Conservation (phyloP, 2,797 vertebrate species). For the Poecilia gillii region DNA sequence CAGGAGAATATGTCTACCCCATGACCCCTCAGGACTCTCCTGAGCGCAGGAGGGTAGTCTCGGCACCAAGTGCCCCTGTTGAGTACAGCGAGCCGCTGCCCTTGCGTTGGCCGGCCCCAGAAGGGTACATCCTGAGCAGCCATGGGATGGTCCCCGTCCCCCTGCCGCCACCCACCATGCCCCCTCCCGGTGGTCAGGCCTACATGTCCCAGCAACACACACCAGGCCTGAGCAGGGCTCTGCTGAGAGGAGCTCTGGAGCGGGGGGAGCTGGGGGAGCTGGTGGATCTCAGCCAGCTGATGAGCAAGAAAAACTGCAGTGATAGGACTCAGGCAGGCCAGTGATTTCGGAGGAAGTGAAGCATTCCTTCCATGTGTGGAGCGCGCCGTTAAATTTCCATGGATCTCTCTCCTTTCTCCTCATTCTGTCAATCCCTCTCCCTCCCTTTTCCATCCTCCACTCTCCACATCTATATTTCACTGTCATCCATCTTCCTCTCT, state of each 20-base stretch:
- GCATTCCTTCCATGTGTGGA: slow-evolving; percentile 46
- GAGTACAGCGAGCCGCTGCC: slow-evolving; percentile 83
- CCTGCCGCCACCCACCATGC: slow-evolving; percentile 71
- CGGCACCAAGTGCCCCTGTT: slow-evolving; percentile 87
- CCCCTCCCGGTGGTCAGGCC: slow-evolving; percentile 56
- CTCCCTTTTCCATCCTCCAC: slow-evolving; percentile 20
- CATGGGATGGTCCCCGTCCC: slow-evolving; percentile 74
- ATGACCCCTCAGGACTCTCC: slow-evolving; percentile 92
- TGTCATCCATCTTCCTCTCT: slow-evolving; percentile 44
- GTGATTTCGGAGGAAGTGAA: slow-evolving; percentile 68
- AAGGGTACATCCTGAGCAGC: slow-evolving; percentile 90
- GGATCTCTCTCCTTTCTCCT: slow-evolving; percentile 33
- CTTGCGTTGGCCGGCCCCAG: slow-evolving; percentile 86
- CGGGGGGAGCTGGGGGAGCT: slow-evolving; percentile 80
- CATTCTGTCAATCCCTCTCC: slow-evolving; percentile 25
- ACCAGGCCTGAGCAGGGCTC: slow-evolving; percentile 70
- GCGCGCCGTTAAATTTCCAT: slow-evolving; percentile 51
- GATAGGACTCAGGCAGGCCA: slow-evolving; percentile 90
- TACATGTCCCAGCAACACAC: slow-evolving; percentile 75
- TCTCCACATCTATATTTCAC: slow-evolving; percentile 49
- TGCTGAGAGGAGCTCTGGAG: slow-evolving; percentile 77
- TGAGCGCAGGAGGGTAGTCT: slow-evolving; percentile 90
- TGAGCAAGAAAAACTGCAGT: slow-evolving; percentile 86
- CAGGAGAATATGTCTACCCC: slow-evolving; percentile 88
- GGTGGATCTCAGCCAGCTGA: slow-evolving; percentile 89